Evolutionary conservation across 2,797 vertebrate genomes (phyloP).

Genomic region (Melanotaenia boesemani): DNA sequence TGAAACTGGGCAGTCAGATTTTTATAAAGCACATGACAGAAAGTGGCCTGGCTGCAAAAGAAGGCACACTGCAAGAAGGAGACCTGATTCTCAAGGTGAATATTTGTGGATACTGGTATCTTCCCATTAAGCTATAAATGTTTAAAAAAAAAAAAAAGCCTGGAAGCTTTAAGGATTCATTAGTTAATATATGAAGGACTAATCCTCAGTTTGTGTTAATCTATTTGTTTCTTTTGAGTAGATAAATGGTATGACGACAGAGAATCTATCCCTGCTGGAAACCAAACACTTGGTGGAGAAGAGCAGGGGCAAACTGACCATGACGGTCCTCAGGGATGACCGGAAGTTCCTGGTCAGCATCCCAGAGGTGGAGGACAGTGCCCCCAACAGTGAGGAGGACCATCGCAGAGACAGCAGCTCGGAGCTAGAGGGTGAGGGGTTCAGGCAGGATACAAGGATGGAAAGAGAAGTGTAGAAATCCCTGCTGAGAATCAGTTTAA

Average conservation of each 20-base stretch:
- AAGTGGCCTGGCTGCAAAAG: conserved; percentile 89
- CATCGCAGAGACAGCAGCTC: conserved; percentile 84
- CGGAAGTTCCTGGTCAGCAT: conserved; percentile 93
- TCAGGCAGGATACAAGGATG: background rate
- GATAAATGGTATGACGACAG: conserved; percentile 95
- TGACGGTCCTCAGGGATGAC: conserved; percentile 90
- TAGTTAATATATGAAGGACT: background rate
- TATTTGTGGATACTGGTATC: background rate
- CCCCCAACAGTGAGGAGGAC: conserved; percentile 83
- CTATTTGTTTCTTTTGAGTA: conserved; percentile 54
- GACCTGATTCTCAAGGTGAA: conserved; percentile 95
- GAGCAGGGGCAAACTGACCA: conserved; percentile 89
- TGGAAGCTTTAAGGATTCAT: background rate
- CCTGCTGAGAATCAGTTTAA: background rate
- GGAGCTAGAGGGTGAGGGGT: conserved; percentile 85
- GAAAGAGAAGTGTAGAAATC: background rate
- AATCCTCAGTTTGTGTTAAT: background rate
- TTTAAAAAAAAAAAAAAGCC: background rate
- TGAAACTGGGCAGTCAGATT: conserved; percentile 97
- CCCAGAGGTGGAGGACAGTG: conserved; percentile 87
- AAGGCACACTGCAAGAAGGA: conserved; percentile 90
- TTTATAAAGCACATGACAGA: conserved; percentile 97
- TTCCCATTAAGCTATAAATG: background rate
- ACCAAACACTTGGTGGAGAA: conserved; percentile 93
- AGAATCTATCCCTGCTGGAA: conserved; percentile 94